Evolutionary conservation across 2,113 vertebrate genomes (phyloP), one percentile per base, ranked within the genome.

Genomic region (Sorex araneus): DNA sequence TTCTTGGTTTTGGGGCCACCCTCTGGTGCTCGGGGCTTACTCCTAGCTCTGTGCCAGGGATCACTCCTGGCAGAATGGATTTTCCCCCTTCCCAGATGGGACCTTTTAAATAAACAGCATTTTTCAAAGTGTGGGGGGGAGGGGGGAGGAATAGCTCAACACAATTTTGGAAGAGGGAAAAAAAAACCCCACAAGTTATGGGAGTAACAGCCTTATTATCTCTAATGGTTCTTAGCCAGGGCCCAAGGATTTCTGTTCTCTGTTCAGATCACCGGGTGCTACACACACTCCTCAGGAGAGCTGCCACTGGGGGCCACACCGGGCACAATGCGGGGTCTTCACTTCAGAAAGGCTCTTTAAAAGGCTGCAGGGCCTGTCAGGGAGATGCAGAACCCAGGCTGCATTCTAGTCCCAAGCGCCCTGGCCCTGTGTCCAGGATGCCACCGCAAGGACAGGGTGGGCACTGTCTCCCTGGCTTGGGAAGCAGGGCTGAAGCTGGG

Each of bases 51-150:
- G 54, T 15, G 13, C 54, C 54, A 54, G 18, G 9, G 13, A 54
- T 54, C 54, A 54, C 12, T 54, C 54, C 18, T 57, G 54, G 18
- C 23, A 7, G 21, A 60, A 60, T 23, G 5, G 18, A 60, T 16
- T 60, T 60, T 23, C 6, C 21, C 57, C 77, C 32, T 45, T 60
- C 84, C 50, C 40, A 89, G 27, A 77, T 88, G 45, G 19, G 4
- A 91, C 60, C 77, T 94, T 88, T 54, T 32, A 36, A 19, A 66
- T 66, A 87, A 12, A 34, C 74, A n/a, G 75, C 18, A 63, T 80
- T 57, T 73, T 19, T 81, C 70, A 86, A 27, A 15, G 63, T 27
- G 40, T 40, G 40, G 21, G 32, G 5, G 40, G 50, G 1, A 6
- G 15, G 36, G 11, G 3, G 1, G 5, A 9, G 15, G 6, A 25